Conservation (phyloP, 2,888 invertebrate species). For the Coronaproctus castanopsis region DNA sequence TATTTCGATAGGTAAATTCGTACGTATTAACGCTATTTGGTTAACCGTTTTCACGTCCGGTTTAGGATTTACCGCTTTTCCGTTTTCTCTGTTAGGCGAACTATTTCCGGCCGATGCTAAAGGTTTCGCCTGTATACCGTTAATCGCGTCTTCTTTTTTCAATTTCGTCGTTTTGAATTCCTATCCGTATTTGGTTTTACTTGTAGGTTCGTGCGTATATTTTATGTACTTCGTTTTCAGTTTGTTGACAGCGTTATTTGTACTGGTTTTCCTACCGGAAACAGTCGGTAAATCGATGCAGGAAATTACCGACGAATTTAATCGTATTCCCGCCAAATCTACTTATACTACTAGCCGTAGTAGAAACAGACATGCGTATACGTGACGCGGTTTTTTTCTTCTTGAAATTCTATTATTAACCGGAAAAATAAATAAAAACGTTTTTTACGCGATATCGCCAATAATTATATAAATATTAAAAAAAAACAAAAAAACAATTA, state of each 20-base stretch:
- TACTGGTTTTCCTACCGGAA: conserved; percentile 7
- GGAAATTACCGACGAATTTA: conserved; percentile 3
- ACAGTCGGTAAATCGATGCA: conserved; percentile 7
- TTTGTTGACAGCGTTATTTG: background rate
- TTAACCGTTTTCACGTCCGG: conserved; percentile 33
- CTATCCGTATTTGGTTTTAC: conserved; percentile 29
- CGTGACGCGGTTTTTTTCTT: too few species aligned
- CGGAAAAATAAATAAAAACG: too few species aligned
- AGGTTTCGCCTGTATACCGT: conserved; percentile 27
- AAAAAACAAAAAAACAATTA: too few species aligned
- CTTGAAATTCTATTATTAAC: too few species aligned
- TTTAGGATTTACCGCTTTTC: conserved; percentile 34
- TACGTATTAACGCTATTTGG: conserved; percentile 30
- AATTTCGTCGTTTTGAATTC: conserved; percentile 33
- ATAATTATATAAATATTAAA: too few species aligned
- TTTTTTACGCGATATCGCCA: too few species aligned
- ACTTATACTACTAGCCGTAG: too few species aligned
- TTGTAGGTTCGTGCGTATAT: conserved; percentile 26
- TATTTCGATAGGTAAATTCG: conserved; percentile 21
- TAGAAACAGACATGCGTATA: too few species aligned
- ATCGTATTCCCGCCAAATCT: too few species aligned
- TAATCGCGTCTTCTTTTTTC: conserved; percentile 31
- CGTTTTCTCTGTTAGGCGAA: conserved; percentile 37
- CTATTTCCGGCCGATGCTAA: conserved; percentile 33
- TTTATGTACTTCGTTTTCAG: conserved; percentile 9